phyloP scores from a whole-genome alignment of 1,140 invertebrate species.

The Thalassaphorura encarpata region DNA sequence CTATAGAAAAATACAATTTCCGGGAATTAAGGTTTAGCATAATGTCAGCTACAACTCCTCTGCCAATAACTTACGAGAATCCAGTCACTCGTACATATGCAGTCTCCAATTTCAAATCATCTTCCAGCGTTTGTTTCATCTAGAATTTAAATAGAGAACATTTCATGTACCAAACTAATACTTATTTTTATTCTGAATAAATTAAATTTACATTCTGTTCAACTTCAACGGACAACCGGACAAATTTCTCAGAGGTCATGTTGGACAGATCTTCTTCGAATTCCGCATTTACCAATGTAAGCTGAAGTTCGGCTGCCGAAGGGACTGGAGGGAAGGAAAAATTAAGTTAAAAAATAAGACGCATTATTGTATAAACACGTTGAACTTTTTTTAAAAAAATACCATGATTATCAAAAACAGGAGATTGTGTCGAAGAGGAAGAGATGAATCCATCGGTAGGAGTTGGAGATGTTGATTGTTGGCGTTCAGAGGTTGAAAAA shows the following conservation, averaged over 20 bases:
- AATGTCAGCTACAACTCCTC: neutral
- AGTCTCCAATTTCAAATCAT: conserved; percentile 3
- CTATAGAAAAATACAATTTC: conserved; percentile 41
- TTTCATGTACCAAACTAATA: no score
- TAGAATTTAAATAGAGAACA: no score
- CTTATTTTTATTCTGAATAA: no score
- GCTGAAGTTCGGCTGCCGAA: conserved; percentile 52
- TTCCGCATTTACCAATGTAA: conserved; percentile 53
- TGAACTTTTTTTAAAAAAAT: no score
- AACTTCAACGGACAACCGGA: conserved; percentile 45
- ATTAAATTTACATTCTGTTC: no score
- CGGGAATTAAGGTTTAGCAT: neutral
- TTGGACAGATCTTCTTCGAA: conserved; percentile 49
- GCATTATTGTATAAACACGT: no score
- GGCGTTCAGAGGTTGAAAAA: neutral
- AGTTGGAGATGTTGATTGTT: no score
- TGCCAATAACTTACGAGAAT: conserved; percentile 19
- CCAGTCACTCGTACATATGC: conserved; percentile 12
- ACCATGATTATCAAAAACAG: conserved; percentile 11
- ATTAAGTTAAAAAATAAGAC: no score
- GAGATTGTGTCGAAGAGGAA: neutral
- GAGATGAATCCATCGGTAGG: neutral
- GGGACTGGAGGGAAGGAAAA: conserved; percentile 51
- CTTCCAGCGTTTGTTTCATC: conserved; percentile 25
- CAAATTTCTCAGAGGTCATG: conserved; percentile 50